Conservation (phyloP, 2,113 vertebrate genomes). For the Dicentrarchus labrax region DNA sequence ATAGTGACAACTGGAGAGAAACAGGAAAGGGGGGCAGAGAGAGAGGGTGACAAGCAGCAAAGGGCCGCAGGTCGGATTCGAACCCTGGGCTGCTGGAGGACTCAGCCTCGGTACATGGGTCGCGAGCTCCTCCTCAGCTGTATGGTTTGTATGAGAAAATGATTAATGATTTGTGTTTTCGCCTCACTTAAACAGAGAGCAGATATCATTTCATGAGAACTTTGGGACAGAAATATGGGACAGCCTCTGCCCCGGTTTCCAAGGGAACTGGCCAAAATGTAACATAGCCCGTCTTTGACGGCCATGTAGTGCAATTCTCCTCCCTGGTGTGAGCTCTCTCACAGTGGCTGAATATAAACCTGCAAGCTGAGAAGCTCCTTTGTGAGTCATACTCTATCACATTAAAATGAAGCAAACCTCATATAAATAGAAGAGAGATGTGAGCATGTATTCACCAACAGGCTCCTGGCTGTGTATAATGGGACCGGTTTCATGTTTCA, state of each 20-base stretch:
- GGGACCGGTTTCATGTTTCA: conserved; percentile 41
- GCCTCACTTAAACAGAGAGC: not conserved
- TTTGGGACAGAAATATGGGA: not conserved
- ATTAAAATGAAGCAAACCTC: conserved; percentile 36
- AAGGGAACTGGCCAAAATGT: conserved; percentile 38
- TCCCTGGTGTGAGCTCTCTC: conserved; percentile 21
- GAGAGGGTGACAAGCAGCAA: no score
- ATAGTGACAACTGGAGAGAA: no score
- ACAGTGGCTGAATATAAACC: conserved; percentile 60
- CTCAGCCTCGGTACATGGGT: no score
- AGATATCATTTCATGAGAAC: conserved; percentile 8
- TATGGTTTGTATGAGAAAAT: not conserved
- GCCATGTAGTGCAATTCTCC: conserved; percentile 29
- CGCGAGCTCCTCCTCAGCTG: not conserved
- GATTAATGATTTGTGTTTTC: conserved; percentile 6
- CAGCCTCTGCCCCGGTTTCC: conserved; percentile 8
- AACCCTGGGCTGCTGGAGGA: no score
- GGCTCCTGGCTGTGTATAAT: conserved; percentile 16
- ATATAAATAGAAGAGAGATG: conserved; percentile 69
- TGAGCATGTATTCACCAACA: conserved; percentile 28
- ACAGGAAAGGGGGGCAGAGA: no score
- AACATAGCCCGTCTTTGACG: conserved; percentile 32
- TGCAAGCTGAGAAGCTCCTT: conserved; percentile 48
- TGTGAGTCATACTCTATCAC: conserved; percentile 40
- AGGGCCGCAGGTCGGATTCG: no score